Evolutionary conservation across 2,113 vertebrate genomes (phyloP), one percentile per base, ranked within the genome.

Genomic region (Pygoscelis antarcticus): DNA sequence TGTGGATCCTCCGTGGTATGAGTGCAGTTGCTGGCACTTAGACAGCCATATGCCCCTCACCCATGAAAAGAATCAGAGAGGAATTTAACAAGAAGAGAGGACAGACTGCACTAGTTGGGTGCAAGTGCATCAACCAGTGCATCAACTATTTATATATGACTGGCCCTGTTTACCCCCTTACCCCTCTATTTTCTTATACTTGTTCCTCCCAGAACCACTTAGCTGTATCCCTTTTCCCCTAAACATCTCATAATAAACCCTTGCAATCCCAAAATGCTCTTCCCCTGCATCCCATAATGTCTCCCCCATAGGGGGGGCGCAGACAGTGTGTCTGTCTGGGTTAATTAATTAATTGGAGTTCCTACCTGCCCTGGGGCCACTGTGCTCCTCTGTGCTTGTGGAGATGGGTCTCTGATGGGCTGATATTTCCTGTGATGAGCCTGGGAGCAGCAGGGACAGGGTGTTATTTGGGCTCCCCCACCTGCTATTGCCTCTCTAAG

Each of bases 231-330:
- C 23, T 74, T 65, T 40, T 30, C 51, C 21, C 16, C 23, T 6
- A 20, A 52, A 21, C 5, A 16, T 16, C 6, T 72, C 40, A 15
- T 49, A 51, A 19, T 38, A 84, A 90, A 6, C 14, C 13, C 23
- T 58, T 76, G 26, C 13, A 29, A 58, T 71, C 23, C 8, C 27
- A 6, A n/a, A n/a, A n/a, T 20, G 36, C 10, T 47, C 10, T 89
- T 86, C 16, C 64, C 2, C 2, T 58, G 20, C 10, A 38, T 47
- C 18, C 10, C 10, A 9, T 83, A 13, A 79, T 4, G 11, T 54
- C 16, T 49, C 1, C 11, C 10, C 3, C 2, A 3, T 5, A 4
- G 10, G 4, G 11, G 8, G 20, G 1, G 7, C 2, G 4, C 8
- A 54, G 32, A 22, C 3, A 9, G 8, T 13, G 4, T 51, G 13